Conservation (phyloP, 2,797 vertebrate genomes). For the Anguilla anguilla region DNA sequence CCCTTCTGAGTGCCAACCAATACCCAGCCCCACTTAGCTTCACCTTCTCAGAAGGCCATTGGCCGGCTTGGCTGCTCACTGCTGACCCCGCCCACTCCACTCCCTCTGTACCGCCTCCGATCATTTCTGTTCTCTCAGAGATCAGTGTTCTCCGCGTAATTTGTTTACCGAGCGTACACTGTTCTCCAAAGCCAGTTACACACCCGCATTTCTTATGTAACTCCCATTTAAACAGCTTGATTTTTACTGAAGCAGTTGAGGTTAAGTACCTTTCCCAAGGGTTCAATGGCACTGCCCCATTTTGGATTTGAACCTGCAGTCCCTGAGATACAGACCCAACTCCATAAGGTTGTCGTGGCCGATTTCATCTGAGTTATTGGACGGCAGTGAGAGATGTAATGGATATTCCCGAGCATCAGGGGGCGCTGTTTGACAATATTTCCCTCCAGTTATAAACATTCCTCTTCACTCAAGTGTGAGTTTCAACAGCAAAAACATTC, state of each 20-base stretch:
- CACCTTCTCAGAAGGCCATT: neutral
- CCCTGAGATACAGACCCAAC: neutral
- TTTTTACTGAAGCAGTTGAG: neutral
- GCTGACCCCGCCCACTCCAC: neutral
- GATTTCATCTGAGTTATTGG: neutral
- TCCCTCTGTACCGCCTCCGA: neutral
- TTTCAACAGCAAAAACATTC: neutral
- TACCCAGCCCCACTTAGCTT: neutral
- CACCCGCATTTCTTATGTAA: neutral
- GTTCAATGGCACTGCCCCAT: neutral
- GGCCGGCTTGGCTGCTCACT: neutral
- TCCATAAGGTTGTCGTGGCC: neutral
- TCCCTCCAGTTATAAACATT: neutral
- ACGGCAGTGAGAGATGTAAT: neutral
- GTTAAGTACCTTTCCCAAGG: neutral
- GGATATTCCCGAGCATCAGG: neutral
- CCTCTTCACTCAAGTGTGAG: neutral
- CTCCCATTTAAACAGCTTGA: neutral
- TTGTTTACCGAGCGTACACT: neutral
- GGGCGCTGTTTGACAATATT: neutral
- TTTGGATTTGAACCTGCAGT: neutral
- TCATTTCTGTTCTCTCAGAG: neutral
- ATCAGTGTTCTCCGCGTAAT: neutral
- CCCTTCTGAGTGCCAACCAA: neutral
- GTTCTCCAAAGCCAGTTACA: neutral